A percentile compares a stretch with the other conserved stretches of the same genome.
Conservation (phyloP, 2,113 vertebrate species). For the Marmota monax region DNA sequence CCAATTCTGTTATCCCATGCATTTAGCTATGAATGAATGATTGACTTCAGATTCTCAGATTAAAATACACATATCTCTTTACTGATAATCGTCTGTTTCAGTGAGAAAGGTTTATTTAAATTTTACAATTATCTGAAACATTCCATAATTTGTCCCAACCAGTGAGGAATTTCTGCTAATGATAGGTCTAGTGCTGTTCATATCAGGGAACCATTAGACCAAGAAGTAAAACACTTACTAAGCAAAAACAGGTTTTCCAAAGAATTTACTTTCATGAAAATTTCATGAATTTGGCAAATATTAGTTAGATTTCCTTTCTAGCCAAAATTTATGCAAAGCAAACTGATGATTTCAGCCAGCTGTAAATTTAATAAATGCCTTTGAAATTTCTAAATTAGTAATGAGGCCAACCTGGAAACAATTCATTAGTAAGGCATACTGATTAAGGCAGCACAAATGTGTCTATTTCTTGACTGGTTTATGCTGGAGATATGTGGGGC, state of each 20-base stretch:
- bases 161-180: constrained; percentile 50
- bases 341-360: constrained; percentile 58
- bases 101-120: constrained; percentile 60
- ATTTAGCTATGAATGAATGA: constrained; percentile 51
- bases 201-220: constrained; percentile 13
- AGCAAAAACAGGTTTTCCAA: constrained; percentile 48
- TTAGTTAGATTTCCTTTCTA: constrained; percentile 62
- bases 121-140: constrained; percentile 58
- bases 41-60: constrained; percentile 17
- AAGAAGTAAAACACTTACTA: constrained; percentile 9
- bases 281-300: constrained; percentile 74
- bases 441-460: constrained; percentile 52
- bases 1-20: neutral
- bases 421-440: constrained; percentile 18
- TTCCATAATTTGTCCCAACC: constrained; percentile 35
- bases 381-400: constrained; percentile 66
- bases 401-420: constrained; percentile 44
- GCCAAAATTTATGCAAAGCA: constrained; percentile 61
- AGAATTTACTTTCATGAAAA: constrained; percentile 70
- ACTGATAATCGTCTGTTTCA: constrained; percentile 43
- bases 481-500: neutral
- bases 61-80: constrained; percentile 4
- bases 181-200: constrained; percentile 45
- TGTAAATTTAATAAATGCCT: constrained; percentile 71
- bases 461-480: constrained; percentile 57